Evolutionary conservation across 2,888 invertebrate genomes (phyloP).

Genomic region (Lymantria monacha): DNA sequence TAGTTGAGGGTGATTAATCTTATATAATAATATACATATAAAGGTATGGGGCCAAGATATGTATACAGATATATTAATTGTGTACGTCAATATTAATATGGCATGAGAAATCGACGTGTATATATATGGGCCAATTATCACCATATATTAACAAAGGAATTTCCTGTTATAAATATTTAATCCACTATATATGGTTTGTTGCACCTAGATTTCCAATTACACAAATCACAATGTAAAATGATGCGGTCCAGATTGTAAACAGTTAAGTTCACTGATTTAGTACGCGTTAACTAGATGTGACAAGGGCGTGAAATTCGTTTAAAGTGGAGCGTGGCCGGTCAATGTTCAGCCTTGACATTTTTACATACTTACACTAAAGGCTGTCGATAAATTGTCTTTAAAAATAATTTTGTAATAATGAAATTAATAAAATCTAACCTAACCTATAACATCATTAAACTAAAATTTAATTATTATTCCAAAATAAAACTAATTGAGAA

Average conservation of each 20-base stretch:
- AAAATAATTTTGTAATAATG: background rate
- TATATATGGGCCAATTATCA: slow-evolving; percentile 11
- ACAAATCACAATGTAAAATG: slow-evolving; percentile 45
- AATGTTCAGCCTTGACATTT: slow-evolving; percentile 15
- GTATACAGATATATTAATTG: too few relatives aligned
- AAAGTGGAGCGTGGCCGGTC: slow-evolving; percentile 33
- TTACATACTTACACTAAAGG: slow-evolving; percentile 8
- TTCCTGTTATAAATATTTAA: slow-evolving; percentile 14
- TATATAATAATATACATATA: too few relatives aligned
- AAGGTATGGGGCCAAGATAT: too few relatives aligned
- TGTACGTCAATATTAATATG: background rate
- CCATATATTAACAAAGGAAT: slow-evolving; percentile 32
- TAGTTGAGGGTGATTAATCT: too few relatives aligned
- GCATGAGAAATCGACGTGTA: background rate
- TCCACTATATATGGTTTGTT: slow-evolving; percentile 28
- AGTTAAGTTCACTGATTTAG: slow-evolving; percentile 22
- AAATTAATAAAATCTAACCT: too few relatives aligned
- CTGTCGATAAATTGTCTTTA: slow-evolving; percentile 2
- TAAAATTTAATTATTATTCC: too few relatives aligned
- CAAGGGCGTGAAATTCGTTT: slow-evolving; percentile 40
- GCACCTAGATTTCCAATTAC: slow-evolving; percentile 38
- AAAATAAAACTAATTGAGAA: too few relatives aligned
- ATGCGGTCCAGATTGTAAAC: slow-evolving; percentile 44
- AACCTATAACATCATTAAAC: too few relatives aligned
- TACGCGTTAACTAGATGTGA: slow-evolving; percentile 39